A percentile compares a stretch with the other conserved stretches of the same genome.
These are phyloP conservation scores for Oreochromis mossambicus DNA, from an alignment of 2,797 vertebrate genomes.

Conservation along the genomic window DNA sequence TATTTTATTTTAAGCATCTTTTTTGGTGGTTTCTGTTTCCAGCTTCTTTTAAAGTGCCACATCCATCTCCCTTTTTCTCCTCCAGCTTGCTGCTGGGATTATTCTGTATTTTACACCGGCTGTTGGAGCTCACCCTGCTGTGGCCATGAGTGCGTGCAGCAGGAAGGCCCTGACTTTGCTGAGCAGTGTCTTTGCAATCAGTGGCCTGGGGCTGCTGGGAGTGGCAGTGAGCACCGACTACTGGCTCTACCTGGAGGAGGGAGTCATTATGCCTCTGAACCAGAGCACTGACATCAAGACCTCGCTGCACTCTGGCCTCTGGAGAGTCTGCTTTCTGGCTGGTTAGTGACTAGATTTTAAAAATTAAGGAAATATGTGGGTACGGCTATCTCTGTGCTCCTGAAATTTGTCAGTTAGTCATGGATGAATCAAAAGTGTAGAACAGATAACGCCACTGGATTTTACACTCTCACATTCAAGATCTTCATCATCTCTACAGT, in stretches of 20 bases:
- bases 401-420: background rate
- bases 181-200: conserved; percentile 91
- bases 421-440: background rate
- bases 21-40: background rate
- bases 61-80: background rate
- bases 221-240: conserved; percentile 94
- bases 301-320: conserved; percentile 90
- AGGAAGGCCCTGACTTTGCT: conserved; percentile 91
- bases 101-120: background rate
- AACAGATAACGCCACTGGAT: background rate
- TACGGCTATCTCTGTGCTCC: background rate
- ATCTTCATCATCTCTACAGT: background rate
- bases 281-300: conserved; percentile 86
- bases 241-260: conserved; percentile 95
- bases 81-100: background rate
- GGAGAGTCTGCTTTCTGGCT: conserved; percentile 92
- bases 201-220: conserved; percentile 88
- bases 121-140: background rate
- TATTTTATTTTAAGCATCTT: background rate
- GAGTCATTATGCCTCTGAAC: conserved; percentile 88
- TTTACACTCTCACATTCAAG: background rate
- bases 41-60: background rate
- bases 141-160: conserved; percentile 83
- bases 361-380: background rate
- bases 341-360: conserved; percentile 63